phyloP scores from a whole-genome alignment of 1,140 invertebrate species.

The Drosophila orena region DNA sequence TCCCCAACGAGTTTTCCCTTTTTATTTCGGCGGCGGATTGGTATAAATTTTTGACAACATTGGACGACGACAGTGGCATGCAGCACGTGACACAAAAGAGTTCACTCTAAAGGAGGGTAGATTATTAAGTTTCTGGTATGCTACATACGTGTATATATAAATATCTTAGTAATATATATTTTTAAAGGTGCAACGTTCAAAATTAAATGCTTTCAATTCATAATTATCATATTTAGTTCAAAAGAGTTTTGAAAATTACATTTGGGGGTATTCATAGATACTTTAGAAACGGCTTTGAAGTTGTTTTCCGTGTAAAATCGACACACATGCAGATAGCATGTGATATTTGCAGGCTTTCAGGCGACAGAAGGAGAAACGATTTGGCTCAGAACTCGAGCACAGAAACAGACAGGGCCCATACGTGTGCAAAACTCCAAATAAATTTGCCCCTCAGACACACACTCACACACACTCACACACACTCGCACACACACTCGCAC shows the following conservation, averaged over 20 bases:
- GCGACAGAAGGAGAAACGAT: conserved; percentile 35
- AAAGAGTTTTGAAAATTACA: too few relatives aligned
- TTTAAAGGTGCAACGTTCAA: too few relatives aligned
- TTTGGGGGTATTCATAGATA: too few relatives aligned
- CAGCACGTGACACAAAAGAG: conserved; percentile 70
- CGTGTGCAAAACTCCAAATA: conserved; percentile 53
- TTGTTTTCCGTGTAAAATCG: background rate
- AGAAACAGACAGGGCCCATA: conserved; percentile 23
- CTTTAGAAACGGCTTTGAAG: too few relatives aligned
- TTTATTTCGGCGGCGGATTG: conserved; percentile 17
- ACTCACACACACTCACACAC: background rate
- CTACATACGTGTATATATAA: too few relatives aligned
- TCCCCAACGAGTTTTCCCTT: background rate
- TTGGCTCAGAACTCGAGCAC: conserved; percentile 26
- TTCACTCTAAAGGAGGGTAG: conserved; percentile 1
- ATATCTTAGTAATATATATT: too few relatives aligned
- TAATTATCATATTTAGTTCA: too few relatives aligned
- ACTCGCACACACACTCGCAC: background rate
- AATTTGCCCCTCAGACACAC: conserved; percentile 30
- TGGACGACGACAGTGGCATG: conserved; percentile 51
- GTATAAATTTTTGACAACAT: conserved; percentile 78
- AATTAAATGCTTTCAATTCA: too few relatives aligned
- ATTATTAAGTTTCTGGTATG: background rate
- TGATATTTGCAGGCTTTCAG: conserved; percentile 26
- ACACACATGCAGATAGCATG: conserved; percentile 11